phyloP scores from a whole-genome alignment of 2,888 invertebrate species.

The Meta bourneti region DNA sequence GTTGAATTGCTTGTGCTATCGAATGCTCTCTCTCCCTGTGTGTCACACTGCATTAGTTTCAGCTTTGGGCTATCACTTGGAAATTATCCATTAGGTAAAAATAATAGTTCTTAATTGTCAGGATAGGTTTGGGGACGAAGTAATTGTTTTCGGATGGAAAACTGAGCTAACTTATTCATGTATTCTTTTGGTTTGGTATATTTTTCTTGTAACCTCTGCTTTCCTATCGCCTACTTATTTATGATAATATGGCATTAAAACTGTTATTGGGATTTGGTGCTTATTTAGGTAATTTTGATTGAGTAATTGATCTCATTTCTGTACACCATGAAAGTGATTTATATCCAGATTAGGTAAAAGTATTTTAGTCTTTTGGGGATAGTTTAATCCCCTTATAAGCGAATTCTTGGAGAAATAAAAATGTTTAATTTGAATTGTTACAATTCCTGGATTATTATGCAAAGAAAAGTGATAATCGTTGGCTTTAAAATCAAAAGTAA shows the following conservation, averaged over 20 bases:
- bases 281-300: background rate
- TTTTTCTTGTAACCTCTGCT: background rate
- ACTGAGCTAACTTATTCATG: background rate
- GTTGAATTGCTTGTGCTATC: background rate
- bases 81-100: background rate
- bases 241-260: background rate
- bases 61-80: background rate
- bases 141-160: constrained; percentile 22
- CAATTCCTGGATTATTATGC: background rate
- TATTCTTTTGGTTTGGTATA: background rate
- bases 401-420: too few species aligned
- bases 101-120: constrained; percentile 3
- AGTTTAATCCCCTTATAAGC: too few species aligned
- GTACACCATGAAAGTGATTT: background rate
- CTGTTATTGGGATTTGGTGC: background rate
- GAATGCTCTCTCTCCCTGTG: background rate
- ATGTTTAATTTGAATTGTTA: too few species aligned
- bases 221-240: background rate
- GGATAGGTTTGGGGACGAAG: background rate
- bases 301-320: background rate
- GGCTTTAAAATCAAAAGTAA: too few species aligned
- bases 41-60: background rate
- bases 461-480: background rate
- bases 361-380: too few species aligned
- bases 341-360: background rate